phyloP scores from a whole-genome alignment of 2,888 invertebrate genomes.

The Anagyrus pseudococci region DNA sequence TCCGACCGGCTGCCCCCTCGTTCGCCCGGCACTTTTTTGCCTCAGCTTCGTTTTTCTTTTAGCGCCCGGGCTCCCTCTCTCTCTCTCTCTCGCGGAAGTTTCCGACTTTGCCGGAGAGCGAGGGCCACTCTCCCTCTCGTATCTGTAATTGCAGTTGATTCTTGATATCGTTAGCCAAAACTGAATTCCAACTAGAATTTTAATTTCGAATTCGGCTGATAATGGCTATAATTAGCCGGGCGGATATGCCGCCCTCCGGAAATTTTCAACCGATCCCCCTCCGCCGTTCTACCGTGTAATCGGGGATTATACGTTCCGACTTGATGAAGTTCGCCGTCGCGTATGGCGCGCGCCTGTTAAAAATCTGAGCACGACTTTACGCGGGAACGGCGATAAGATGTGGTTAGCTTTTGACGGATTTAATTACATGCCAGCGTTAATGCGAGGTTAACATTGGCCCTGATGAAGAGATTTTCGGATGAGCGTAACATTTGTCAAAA shows the following conservation, averaged over 20 bases:
- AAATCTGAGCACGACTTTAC: no score
- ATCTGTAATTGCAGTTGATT: conserved; percentile 17
- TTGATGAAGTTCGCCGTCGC: no score
- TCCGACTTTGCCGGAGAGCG: not conserved
- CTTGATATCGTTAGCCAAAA: conserved; percentile 16
- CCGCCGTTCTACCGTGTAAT: no score
- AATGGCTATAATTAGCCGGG: not conserved
- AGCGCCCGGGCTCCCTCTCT: conserved; percentile 8
- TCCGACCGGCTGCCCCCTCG: conserved; percentile 10
- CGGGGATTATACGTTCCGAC: no score
- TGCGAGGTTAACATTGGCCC: not conserved
- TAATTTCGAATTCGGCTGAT: not conserved
- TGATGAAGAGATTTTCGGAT: conserved; percentile 5
- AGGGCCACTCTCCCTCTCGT: not conserved
- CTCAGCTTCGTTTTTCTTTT: conserved; percentile 15
- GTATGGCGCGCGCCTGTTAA: no score
- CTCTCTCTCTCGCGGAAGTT: not conserved
- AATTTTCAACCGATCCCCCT: no score
- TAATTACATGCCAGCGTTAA: no score
- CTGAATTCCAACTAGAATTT: conserved; percentile 13
- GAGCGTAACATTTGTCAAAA: not conserved
- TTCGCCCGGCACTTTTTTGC: not conserved
- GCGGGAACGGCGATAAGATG: no score
- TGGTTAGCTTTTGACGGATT: no score
- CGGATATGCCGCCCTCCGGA: no score